A percentile compares a stretch with the other conserved stretches of the same genome.
Conservation (phyloP, 2,113 vertebrate species). For the Alethe diademata region DNA sequence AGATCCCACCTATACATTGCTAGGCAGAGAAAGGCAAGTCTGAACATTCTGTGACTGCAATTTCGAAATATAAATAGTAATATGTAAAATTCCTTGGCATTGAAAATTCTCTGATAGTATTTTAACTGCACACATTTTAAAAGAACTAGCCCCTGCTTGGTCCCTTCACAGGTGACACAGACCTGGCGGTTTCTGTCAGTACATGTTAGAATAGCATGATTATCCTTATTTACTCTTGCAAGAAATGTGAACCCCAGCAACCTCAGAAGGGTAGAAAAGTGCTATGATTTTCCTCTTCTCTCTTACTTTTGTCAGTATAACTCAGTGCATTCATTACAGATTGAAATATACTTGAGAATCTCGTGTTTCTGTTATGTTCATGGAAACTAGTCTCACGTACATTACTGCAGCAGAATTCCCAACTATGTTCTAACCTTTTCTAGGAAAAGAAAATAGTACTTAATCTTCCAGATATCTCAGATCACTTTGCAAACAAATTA, state of each 20-base stretch:
- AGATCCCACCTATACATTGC: slow-evolving; percentile 25
- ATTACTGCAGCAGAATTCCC: neutral
- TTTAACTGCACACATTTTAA: neutral
- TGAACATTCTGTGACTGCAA: neutral
- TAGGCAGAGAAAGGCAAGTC: slow-evolving; percentile 15
- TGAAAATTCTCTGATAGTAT: neutral
- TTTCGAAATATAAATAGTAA: slow-evolving; percentile 24
- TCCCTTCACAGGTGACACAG: slow-evolving; percentile 18
- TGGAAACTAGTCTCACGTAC: neutral
- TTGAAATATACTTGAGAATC: neutral
- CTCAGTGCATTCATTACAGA: neutral
- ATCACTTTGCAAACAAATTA: slow-evolving; percentile 2
- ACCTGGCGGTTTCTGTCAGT: neutral
- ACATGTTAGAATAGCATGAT: neutral
- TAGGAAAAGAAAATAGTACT: neutral
- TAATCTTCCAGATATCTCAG: neutral
- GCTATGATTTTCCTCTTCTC: neutral
- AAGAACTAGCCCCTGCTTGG: neutral
- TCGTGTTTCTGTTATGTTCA: accelerated
- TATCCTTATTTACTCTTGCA: neutral
- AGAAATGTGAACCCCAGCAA: neutral
- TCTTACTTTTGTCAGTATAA: neutral
- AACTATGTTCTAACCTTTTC: neutral
- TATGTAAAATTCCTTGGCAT: slow-evolving; percentile 11
- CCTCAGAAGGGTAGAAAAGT: neutral